These are phyloP conservation scores for Blastobasis lacticolella DNA, from an alignment of 2,888 invertebrate genomes.

Conservation along the genomic window DNA sequence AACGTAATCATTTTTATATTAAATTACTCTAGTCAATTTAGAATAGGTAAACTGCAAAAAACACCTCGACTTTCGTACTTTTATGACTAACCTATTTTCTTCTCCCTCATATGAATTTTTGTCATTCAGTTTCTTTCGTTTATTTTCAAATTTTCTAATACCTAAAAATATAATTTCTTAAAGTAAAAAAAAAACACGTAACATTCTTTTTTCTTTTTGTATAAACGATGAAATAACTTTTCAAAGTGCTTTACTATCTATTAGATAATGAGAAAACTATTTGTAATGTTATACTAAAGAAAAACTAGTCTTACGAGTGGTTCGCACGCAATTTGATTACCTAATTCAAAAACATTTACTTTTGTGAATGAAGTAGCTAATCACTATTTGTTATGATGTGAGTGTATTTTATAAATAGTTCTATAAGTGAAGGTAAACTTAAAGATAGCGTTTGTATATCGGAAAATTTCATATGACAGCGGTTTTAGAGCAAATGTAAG, in stretches of 20 bases:
- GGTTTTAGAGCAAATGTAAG: constrained; percentile 46
- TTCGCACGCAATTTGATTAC: constrained; percentile 48
- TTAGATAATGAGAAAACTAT: constrained; percentile 64
- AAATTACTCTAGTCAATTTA: constrained; percentile 63
- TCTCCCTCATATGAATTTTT: background rate
- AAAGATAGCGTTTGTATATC: constrained; percentile 64
- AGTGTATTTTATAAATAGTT: constrained; percentile 60
- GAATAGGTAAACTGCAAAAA: constrained; percentile 40
- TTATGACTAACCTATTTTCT: background rate
- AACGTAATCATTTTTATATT: constrained; percentile 10
- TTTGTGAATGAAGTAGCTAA: constrained; percentile 31
- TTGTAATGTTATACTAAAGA: constrained; percentile 62
- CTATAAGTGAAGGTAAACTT: constrained; percentile 26
- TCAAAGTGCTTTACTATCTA: constrained; percentile 75
- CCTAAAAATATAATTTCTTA: constrained; percentile 16
- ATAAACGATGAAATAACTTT: constrained; percentile 56
- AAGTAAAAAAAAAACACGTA: no score
- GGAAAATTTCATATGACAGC: constrained; percentile 54
- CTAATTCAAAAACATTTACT: constrained; percentile 21
- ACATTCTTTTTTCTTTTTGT: constrained; percentile 26
- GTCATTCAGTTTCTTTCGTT: background rate
- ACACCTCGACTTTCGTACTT: background rate
- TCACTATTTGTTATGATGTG: constrained; percentile 58
- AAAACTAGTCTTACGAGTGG: constrained; percentile 62
- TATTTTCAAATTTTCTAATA: constrained; percentile 6